Evolutionary conservation across 2,888 invertebrate species (phyloP).

Genomic region (Erebia aethiops): DNA sequence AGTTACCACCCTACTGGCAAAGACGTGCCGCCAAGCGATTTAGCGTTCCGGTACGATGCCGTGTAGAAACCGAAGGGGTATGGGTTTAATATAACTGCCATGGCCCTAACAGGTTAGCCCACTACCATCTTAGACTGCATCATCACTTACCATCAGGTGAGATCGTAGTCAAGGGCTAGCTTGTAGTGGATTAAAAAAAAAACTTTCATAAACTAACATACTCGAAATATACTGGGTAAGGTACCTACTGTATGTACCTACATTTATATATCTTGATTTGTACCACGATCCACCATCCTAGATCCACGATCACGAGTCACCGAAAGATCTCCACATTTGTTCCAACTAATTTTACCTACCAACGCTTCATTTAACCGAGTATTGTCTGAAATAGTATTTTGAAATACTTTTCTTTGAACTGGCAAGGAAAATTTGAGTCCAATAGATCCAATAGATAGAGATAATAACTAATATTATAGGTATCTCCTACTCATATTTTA

Average conservation of each 20-base stretch:
- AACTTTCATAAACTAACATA: neutral
- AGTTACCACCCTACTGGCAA: too few relatives aligned
- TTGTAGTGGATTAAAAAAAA: too few relatives aligned
- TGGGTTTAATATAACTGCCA: too few relatives aligned
- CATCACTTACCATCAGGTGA: too few relatives aligned
- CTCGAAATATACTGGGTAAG: too few relatives aligned
- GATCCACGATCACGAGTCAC: conserved; percentile 24
- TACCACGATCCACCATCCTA: neutral
- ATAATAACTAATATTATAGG: neutral
- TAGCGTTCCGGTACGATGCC: too few relatives aligned
- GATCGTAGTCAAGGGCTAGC: too few relatives aligned
- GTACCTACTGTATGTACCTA: neutral
- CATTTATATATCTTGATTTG: neutral
- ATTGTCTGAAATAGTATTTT: conserved; percentile 28
- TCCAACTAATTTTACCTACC: conserved; percentile 40
- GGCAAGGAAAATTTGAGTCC: neutral
- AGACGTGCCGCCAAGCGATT: too few relatives aligned
- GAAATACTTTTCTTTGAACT: neutral
- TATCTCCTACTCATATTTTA: neutral
- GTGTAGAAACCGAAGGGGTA: too few relatives aligned
- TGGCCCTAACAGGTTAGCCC: too few relatives aligned
- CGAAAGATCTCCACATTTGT: conserved; percentile 38
- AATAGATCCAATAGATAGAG: neutral
- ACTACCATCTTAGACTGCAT: too few relatives aligned
- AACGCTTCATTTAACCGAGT: conserved; percentile 41